Conservation (phyloP, 2,113 vertebrate species). For the Grallaria varia region DNA sequence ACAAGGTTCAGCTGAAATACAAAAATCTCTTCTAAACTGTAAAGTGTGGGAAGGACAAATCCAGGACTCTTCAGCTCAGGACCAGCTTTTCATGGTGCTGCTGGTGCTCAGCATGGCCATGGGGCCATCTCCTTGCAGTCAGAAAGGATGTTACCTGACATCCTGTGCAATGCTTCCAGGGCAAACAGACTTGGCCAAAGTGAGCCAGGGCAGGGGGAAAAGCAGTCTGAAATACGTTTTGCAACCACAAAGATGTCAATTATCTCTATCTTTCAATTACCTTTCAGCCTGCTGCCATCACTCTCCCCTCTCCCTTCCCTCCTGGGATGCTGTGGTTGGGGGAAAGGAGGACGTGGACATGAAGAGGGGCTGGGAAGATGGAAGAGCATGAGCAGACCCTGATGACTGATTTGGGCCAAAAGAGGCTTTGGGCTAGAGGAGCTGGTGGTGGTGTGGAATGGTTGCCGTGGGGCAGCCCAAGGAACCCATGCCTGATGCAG, state of each 20-base stretch:
- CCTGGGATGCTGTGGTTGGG: rapidly evolving
- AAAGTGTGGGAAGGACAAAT: not conserved
- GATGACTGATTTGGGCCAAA: not conserved
- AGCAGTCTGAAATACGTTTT: not conserved
- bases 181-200: not conserved
- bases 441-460: not conserved
- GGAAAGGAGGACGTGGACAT: not conserved
- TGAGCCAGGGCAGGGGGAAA: not conserved
- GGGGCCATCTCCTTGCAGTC: not conserved
- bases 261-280: not conserved
- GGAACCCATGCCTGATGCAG: not conserved
- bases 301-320: not conserved
- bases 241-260: not conserved
- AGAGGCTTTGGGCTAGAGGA: not conserved
- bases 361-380: not conserved
- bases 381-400: not conserved
- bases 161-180: not conserved
- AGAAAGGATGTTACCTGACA: not conserved
- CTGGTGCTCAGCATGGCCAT: rapidly evolving
- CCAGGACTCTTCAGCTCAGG: not conserved
- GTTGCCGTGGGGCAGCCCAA: not conserved
- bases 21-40: not conserved
- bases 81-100: not conserved
- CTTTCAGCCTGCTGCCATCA: not conserved
- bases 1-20: not conserved